Conservation (phyloP, 2,888 invertebrate genomes). For the Labia minor region DNA sequence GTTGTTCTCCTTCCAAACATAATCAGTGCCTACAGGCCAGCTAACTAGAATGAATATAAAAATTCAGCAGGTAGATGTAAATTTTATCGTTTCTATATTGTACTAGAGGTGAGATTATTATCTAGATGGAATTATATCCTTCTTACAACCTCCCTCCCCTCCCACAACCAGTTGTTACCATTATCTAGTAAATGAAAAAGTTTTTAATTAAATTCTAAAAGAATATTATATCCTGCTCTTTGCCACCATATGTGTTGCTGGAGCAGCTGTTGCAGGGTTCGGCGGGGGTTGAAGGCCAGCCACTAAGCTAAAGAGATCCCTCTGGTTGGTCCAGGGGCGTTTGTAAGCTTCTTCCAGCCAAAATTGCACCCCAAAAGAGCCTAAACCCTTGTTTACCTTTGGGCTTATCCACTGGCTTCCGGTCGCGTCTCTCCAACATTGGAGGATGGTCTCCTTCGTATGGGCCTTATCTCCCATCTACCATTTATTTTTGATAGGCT, state of each 20-base stretch:
- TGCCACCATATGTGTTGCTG: background rate
- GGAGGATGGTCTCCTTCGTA: background rate
- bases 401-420: constrained; percentile 3
- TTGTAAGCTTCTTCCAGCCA: background rate
- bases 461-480: background rate
- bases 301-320: constrained; percentile 6
- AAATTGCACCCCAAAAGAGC: background rate
- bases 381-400: background rate
- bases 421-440: background rate
- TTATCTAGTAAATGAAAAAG: too few species aligned
- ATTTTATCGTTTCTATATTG: too few species aligned
- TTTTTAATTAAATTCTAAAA: too few species aligned
- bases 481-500: constrained; percentile 6
- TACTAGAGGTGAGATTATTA: too few species aligned
- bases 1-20: too few species aligned
- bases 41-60: too few species aligned
- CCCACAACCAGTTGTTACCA: too few species aligned
- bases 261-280: background rate
- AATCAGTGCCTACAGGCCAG: too few species aligned
- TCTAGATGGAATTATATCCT: too few species aligned
- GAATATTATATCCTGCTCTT: too few species aligned
- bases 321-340: background rate
- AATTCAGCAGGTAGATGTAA: too few species aligned
- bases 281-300: background rate
- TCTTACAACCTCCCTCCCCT: too few species aligned